Base-by-base conservation (phyloP, 2,797 vertebrate genomes). In the Sternotherus odoratus region DNA sequence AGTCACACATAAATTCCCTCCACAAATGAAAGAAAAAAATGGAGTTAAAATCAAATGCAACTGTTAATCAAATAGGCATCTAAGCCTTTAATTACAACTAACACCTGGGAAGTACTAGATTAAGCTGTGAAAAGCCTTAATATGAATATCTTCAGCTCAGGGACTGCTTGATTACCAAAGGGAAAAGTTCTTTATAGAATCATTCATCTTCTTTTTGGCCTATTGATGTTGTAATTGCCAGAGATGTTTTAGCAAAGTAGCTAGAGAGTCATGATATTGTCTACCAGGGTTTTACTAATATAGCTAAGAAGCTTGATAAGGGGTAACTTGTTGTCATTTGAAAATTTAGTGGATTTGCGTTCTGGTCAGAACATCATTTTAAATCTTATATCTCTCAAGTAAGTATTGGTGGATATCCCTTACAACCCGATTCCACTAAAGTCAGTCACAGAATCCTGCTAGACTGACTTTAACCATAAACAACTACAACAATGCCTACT, bases 161-260 rank as follows among this genome's bases (percentile, higher is more conserved):
- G 2, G 16, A 21, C 5, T 81, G 82, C 33, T 88, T 91, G 60
- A 78, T 46, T 91, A 89, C 90, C 77, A 82, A 74, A 93, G 79
- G 77, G 90, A 94, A 96, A 15, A 26, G 7, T 69, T 80, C 77
- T 96, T 96, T 77, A 74, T 49, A 92, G 93, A 96, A 80, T 88
- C 53, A 78, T 92, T 96, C 89, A 84, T 93, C 54, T 95, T 90
- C 94, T n/a, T 30, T 92, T 96, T 94, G 83, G 89, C 33, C 82
- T 87, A 83, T 83, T 74, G 90, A 84, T 88, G 88, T 80, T n/a
- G 3, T 88, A 97, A 97, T 95, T 92, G 60, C 84, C 69, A 83
- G 4, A 2, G 48, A 88, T 94, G 88, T 88, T 92, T 96, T 91
- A 92, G 78, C 21, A 88, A 91, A 88, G n/a, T 83, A 80, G 63